Evolutionary conservation across 2,113 vertebrate species (phyloP).

Genomic region (Stomatorhinus ivindoensis): DNA sequence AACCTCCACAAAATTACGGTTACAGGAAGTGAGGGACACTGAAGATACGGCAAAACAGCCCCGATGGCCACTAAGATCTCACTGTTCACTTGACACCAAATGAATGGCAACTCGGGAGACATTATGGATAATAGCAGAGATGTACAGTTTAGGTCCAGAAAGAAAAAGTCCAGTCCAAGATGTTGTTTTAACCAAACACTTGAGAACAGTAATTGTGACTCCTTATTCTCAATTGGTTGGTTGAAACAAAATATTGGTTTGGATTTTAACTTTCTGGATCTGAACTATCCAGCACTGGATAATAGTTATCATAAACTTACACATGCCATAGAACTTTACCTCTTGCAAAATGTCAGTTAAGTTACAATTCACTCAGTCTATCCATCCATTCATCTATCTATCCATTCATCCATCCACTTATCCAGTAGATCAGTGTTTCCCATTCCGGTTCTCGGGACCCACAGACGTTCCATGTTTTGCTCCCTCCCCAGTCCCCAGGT

Average conservation of each 20-base stretch:
- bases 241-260: too few species aligned
- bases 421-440: not conserved
- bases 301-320: not conserved
- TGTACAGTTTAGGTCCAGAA: too few species aligned
- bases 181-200: too few species aligned
- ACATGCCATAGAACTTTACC: not conserved
- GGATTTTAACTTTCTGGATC: too few species aligned
- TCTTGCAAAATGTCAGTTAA: not conserved
- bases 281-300: too few species aligned
- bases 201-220: too few species aligned
- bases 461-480: too few species aligned
- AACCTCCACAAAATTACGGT: not conserved
- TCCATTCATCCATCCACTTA: not conserved
- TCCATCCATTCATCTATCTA: not conserved
- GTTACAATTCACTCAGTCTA: not conserved
- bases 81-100: not conserved
- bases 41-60: not conserved
- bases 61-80: not conserved
- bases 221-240: too few species aligned
- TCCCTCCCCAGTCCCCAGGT: too few species aligned
- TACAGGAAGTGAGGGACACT: not conserved
- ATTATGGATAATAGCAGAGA: not conserved
- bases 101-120: not conserved
- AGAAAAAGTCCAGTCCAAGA: too few species aligned
- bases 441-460: too few species aligned